Conservation (phyloP, 2,888 invertebrate genomes). For the Osedax fenrisi region DNA sequence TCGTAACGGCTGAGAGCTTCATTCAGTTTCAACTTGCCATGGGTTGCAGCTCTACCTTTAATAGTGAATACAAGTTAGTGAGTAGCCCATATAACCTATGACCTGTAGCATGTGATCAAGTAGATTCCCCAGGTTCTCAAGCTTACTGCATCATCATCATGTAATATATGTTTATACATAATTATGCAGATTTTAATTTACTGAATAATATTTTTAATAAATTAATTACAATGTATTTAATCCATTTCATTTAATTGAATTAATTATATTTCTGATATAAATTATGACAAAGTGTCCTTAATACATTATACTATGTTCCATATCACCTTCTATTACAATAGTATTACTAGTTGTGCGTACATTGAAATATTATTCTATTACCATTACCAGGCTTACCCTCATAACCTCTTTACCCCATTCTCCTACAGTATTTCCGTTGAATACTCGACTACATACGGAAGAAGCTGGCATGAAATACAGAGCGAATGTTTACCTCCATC, state of each 20-base stretch:
- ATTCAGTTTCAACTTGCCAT: conserved; percentile 51
- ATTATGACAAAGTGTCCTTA: not conserved
- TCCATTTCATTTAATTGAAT: too few relatives aligned
- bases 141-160: too few relatives aligned
- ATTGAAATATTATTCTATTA: not conserved
- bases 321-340: too few relatives aligned
- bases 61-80: not conserved
- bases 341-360: too few relatives aligned
- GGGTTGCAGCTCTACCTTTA: conserved; percentile 45
- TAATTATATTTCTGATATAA: too few relatives aligned
- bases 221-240: too few relatives aligned
- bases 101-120: too few relatives aligned
- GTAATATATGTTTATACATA: not conserved
- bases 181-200: too few relatives aligned
- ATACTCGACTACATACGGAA: not conserved
- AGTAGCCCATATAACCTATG: too few relatives aligned
- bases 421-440: not conserved
- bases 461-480: not conserved
- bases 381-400: not conserved
- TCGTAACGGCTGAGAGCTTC: conserved; percentile 48
- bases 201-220: too few relatives aligned
- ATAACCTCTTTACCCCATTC: not conserved
- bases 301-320: not conserved
- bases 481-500: not conserved
- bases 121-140: not conserved